Evolutionary conservation across 2,888 invertebrate species (phyloP).

Genomic region (Anoplius nigerrimus): DNA sequence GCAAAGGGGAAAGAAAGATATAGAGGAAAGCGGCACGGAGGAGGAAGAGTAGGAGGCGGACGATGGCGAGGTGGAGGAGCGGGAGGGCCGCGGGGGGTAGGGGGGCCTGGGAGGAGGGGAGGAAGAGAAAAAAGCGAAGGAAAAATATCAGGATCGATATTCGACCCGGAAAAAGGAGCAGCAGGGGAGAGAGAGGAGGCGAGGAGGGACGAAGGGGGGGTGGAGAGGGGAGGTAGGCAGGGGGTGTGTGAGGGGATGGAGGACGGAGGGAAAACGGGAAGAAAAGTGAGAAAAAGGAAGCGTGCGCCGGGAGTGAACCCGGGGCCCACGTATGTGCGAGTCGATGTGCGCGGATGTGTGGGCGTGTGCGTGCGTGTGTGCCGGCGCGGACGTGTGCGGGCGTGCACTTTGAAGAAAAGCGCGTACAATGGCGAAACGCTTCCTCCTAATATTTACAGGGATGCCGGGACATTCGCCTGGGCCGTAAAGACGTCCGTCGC

Average conservation of each 20-base stretch:
- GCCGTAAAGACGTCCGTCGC: conserved; percentile 31
- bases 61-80: not conserved
- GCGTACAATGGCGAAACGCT: conserved; percentile 53
- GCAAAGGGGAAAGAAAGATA: conserved; percentile 14
- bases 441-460: conserved; percentile 50
- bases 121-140: conserved; percentile 31
- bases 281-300: conserved; percentile 60
- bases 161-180: conserved; percentile 64
- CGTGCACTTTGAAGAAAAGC: conserved; percentile 59
- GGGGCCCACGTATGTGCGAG: too few species aligned
- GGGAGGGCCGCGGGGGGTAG: not conserved
- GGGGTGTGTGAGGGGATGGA: too few species aligned
- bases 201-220: conserved; percentile 13
- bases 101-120: conserved; percentile 7
- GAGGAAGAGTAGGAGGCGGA: conserved; percentile 28
- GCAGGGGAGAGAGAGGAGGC: conserved; percentile 25
- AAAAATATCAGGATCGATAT: conserved; percentile 58
- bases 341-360: too few species aligned
- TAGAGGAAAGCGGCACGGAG: conserved; percentile 15
- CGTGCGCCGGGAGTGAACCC: conserved; percentile 22
- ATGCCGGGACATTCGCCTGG: conserved; percentile 22
- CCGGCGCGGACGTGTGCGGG: conserved; percentile 18
- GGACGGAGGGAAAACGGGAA: conserved; percentile 26
- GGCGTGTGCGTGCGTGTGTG: too few species aligned
- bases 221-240: not conserved